A percentile compares a stretch with the other conserved stretches of the same genome.
phyloP scores from a whole-genome alignment of 2,888 invertebrate species.

The Apamea monoglypha region DNA sequence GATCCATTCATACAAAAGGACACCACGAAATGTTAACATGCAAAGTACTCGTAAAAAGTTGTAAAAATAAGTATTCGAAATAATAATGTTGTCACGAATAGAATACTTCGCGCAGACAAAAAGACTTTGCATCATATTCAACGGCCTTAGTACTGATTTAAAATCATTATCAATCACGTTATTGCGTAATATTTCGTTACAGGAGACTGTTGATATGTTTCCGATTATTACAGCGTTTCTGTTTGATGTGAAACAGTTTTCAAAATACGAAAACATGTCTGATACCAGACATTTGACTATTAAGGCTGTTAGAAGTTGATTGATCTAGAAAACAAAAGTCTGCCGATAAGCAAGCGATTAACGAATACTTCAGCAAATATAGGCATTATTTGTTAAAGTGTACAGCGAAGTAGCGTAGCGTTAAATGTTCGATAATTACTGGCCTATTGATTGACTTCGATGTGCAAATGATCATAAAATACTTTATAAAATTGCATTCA shows the following conservation, averaged over 20 bases:
- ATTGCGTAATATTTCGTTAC: background rate
- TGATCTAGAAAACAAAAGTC: background rate
- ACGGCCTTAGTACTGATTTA: conserved; percentile 29
- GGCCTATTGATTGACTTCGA: background rate
- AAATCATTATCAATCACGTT: conserved; percentile 14
- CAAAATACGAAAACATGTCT: conserved; percentile 1
- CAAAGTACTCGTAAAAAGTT: background rate
- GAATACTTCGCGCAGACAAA: conserved; percentile 38
- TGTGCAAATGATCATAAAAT: background rate
- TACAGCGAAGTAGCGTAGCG: background rate
- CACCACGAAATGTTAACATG: background rate
- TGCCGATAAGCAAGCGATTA: too few relatives aligned
- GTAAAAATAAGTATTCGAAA: conserved; percentile 21
- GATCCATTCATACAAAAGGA: background rate
- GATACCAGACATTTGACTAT: background rate
- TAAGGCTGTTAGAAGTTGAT: background rate
- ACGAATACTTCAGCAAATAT: background rate
- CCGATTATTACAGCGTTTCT: background rate
- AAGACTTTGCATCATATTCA: conserved; percentile 30
- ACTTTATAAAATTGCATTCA: too few relatives aligned
- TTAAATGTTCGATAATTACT: background rate
- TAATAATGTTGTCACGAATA: conserved; percentile 19
- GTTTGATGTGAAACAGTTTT: background rate
- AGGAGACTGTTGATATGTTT: background rate
- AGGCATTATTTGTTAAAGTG: too few relatives aligned